Base-by-base conservation (phyloP, 2,888 invertebrate species). In the Pyrochroa serraticornis region DNA sequence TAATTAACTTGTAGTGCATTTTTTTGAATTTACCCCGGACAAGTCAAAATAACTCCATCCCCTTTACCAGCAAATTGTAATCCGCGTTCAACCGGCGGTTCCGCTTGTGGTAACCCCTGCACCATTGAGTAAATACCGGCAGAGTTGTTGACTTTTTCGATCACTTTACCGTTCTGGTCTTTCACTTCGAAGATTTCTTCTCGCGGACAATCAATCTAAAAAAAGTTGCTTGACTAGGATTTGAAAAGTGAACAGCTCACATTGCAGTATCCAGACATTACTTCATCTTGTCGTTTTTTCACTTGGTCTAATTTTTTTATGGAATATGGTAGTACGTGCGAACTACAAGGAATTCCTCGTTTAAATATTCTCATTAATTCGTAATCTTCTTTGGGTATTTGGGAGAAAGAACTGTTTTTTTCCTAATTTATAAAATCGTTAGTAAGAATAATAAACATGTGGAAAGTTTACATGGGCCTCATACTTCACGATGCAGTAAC, bases 121-220 rank as follows among this genome's bases (percentile, higher is more conserved):
- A 77, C 36, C 66, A 81, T 75, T 1, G 84, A 83, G 73, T 82
- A 87, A 51, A 85, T 78, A n/a, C 85, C 86, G 2, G 81, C 85
- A 13, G 83, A 82, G 72, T 87, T 87, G 69, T 87, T 86, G 0
- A 82, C 85, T 55, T 72, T 77, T 77, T 87, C 87, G 33, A 85
- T 67, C 39, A 86, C 65, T 2, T 80, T 77, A 1, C 85, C 84
- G 42, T 76, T 70, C 70, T 80, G 74, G 72, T 87, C 81, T 60
- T 79, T 75, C 12, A 84, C 78, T 70, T 83, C 81, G 69, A 85
- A 86, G 50, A 85, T 69, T 31, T 74, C 64, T 31, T 79, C 74
- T 51, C 75, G 75, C 2, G 73, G 71, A 71, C 87, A 87, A 22
- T 78, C 73, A 30, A 75, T 63, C 82, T 83, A 39, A 43, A 13